Conservation (phyloP, 2,888 invertebrate species). For the Bedellia somnulentella region DNA sequence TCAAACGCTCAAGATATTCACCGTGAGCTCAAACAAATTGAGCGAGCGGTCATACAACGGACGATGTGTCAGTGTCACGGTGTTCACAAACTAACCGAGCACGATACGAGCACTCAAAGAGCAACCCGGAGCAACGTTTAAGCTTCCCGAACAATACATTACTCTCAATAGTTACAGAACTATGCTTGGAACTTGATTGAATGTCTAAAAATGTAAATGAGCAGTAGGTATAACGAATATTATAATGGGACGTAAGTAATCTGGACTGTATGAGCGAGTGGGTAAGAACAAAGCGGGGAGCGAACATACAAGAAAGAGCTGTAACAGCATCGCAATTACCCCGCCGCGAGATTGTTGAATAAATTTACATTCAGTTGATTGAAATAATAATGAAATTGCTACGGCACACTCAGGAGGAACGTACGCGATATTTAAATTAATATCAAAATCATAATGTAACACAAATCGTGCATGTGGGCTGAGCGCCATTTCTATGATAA, state of each 20-base stretch:
- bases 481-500: conserved; percentile 40
- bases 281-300: not conserved
- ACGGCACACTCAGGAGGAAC: conserved; percentile 44
- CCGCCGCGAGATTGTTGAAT: conserved; percentile 57
- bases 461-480: conserved; percentile 39
- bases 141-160: no score
- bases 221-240: conserved; percentile 25
- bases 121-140: no score
- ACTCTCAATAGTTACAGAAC: no score
- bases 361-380: conserved; percentile 62
- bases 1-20: no score
- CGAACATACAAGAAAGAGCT: conserved; percentile 18
- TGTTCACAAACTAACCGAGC: no score
- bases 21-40: no score
- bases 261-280: conserved; percentile 4
- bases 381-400: conserved; percentile 63
- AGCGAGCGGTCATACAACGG: no score
- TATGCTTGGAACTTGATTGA: conserved; percentile 49
- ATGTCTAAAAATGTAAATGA: conserved; percentile 53
- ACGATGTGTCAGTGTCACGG: no score
- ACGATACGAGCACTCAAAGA: no score
- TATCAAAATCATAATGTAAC: conserved; percentile 56
- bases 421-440: conserved; percentile 57
- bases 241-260: conserved; percentile 20
- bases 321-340: conserved; percentile 46